A percentile compares a stretch with the other conserved stretches of the same genome.
Conservation (phyloP, 1,140 invertebrate genomes). For the Lutraria rhynchaena region DNA sequence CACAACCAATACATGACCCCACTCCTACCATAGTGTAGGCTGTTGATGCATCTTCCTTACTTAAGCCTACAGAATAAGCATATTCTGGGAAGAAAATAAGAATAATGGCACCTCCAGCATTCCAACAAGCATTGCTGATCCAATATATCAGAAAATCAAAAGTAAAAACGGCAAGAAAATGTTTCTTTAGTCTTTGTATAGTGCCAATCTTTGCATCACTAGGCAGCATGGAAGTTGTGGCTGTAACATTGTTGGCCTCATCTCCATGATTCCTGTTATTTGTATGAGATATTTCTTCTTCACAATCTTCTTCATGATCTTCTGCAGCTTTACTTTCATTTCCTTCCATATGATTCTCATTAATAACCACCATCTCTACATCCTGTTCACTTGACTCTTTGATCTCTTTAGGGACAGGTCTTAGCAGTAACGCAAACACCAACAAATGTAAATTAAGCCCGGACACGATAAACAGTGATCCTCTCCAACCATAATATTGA, state of each 20-base stretch:
- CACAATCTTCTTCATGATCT: background rate
- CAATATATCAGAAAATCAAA: constrained; percentile 74
- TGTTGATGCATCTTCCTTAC: constrained; percentile 63
- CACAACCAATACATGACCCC: constrained; percentile 69
- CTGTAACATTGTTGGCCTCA: background rate
- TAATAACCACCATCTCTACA: constrained; percentile 19
- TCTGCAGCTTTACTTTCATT: background rate
- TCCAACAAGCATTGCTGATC: constrained; percentile 77
- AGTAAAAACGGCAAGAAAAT: constrained; percentile 66
- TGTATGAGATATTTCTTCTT: background rate
- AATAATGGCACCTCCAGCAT: constrained; percentile 67
- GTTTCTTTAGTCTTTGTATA: constrained; percentile 2
- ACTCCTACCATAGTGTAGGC: constrained; percentile 66
- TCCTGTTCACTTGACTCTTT: background rate
- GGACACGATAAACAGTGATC: constrained; percentile 91
- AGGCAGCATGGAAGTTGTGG: background rate
- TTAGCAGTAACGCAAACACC: constrained; percentile 67
- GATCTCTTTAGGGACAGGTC: constrained; percentile 58
- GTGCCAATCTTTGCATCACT: background rate
- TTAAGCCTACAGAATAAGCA: constrained; percentile 60
- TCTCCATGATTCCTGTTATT: background rate
- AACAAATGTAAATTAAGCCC: constrained; percentile 89
- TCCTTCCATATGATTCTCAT: background rate
- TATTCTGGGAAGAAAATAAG: constrained; percentile 72
- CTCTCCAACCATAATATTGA: constrained; percentile 88